These are phyloP conservation scores for Pachymerium ferrugineum DNA, from an alignment of 2,888 invertebrate genomes.

Conservation along the genomic window DNA sequence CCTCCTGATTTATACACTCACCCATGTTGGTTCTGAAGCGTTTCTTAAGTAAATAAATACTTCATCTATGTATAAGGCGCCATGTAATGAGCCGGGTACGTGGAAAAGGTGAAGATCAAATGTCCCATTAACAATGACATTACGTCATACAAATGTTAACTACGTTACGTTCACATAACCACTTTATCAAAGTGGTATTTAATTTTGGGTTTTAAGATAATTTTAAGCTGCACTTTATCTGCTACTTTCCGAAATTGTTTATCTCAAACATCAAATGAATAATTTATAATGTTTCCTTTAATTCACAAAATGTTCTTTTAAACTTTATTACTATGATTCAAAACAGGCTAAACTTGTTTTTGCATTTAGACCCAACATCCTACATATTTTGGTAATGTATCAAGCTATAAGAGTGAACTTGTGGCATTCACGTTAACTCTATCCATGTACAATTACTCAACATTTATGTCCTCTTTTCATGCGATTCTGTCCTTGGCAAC, in stretches of 20 bases:
- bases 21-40: not conserved
- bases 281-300: not conserved
- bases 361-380: not conserved
- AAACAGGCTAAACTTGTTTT: conserved; percentile 15
- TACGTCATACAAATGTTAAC: not conserved
- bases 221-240: no score
- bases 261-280: no score
- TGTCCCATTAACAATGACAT: not conserved
- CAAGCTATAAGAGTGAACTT: not conserved
- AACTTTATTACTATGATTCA: conserved; percentile 12
- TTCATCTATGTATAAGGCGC: conserved; percentile 9
- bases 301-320: not conserved
- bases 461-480: not conserved
- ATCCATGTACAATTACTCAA: not conserved
- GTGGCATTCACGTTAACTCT: not conserved
- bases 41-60: conserved; percentile 3
- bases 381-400: conserved; percentile 5
- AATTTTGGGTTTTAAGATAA: no score
- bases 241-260: no score
- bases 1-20: conserved; percentile 20
- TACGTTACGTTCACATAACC: not conserved
- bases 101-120: conserved; percentile 12
- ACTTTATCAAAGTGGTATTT: not conserved
- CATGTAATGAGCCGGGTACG: not conserved
- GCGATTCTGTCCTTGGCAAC: not conserved